Evolutionary conservation across 2,797 vertebrate genomes (phyloP).

Genomic region (Eulemur albifrons): DNA sequence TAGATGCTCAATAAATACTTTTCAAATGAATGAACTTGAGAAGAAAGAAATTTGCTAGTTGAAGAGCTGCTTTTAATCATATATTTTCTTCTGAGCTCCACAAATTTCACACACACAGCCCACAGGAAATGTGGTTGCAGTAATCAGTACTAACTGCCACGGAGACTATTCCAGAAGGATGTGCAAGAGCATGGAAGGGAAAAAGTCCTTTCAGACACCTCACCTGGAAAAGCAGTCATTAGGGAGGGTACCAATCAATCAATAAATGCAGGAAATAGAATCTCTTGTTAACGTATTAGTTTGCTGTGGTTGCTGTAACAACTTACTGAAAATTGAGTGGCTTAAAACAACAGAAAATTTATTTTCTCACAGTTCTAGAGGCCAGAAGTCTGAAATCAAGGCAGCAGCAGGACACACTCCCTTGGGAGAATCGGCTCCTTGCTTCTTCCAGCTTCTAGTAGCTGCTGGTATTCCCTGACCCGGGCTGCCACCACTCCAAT

Average conservation of each 20-base stretch:
- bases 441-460: neutral
- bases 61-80: neutral
- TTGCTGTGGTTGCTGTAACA: neutral
- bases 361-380: neutral
- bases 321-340: neutral
- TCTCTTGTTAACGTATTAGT: neutral
- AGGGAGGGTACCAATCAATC: neutral
- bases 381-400: neutral
- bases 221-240: neutral
- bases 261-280: neutral
- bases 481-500: rapidly evolving
- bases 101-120: neutral
- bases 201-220: neutral
- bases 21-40: neutral
- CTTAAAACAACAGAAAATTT: neutral
- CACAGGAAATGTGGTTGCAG: neutral
- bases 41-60: neutral
- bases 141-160: neutral
- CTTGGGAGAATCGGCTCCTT: neutral
- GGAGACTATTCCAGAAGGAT: neutral
- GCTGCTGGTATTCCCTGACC: neutral
- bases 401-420: rapidly evolving
- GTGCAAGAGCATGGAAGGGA: neutral
- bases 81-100: neutral
- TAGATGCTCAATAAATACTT: neutral